Evolutionary conservation across 2,797 vertebrate species (phyloP).

Genomic region (Cygnus olor): DNA sequence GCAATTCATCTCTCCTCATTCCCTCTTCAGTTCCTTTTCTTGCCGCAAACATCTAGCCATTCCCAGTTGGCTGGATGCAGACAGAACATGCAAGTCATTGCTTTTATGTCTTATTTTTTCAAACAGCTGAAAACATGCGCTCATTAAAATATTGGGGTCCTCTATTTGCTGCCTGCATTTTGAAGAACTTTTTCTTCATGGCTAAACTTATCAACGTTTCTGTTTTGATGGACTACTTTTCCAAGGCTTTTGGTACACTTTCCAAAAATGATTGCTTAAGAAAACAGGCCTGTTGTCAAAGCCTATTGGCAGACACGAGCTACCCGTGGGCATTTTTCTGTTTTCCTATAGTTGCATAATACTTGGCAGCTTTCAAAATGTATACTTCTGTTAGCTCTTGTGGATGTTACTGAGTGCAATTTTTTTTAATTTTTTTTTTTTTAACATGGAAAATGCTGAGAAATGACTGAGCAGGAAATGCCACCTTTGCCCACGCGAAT

Average conservation of each 20-base stretch:
- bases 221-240: slow-evolving; percentile 61
- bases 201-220: slow-evolving; percentile 42
- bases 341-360: slow-evolving; percentile 11
- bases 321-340: slow-evolving; percentile 31
- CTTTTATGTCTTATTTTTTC: not conserved
- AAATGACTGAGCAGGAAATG: not conserved
- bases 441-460: not conserved
- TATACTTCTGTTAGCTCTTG: not conserved
- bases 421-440: not conserved
- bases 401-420: not conserved
- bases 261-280: slow-evolving; percentile 55
- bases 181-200: slow-evolving; percentile 52
- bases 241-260: slow-evolving; percentile 43
- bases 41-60: slow-evolving; percentile 10
- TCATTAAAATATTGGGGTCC: not conserved
- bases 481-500: not conserved
- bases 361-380: not conserved
- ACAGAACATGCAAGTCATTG: not conserved
- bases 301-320: not conserved
- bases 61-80: not conserved
- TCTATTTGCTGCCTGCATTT: slow-evolving; percentile 35
- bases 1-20: not conserved
- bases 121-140: slow-evolving; percentile 22
- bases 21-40: slow-evolving; percentile 20
- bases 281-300: slow-evolving; percentile 32